Evolutionary conservation across 1,140 invertebrate species (phyloP).

Genomic region (Akabosia matsudoensis): DNA sequence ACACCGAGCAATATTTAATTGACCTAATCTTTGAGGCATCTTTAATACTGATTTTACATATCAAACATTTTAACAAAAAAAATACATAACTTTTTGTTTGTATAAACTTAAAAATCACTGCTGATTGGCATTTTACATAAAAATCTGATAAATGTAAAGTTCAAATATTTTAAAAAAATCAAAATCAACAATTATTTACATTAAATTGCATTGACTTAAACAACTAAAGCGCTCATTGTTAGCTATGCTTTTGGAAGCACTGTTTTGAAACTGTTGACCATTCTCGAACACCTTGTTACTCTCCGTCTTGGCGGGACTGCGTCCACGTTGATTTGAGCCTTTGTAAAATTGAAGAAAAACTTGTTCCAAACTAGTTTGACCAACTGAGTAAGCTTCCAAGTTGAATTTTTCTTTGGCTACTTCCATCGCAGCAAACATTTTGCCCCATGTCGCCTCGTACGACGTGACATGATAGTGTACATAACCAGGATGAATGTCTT

Average conservation of each 20-base stretch:
- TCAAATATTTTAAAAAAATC: neutral
- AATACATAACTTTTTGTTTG: too few species aligned
- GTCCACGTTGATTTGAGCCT: conserved; percentile 24
- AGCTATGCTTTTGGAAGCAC: neutral
- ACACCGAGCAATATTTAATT: too few species aligned
- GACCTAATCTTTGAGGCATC: too few species aligned
- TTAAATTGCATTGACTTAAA: neutral
- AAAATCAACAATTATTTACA: neutral
- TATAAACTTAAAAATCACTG: too few species aligned
- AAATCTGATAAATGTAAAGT: neutral
- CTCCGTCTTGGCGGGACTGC: neutral
- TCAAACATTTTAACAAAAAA: too few species aligned
- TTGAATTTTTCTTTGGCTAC: conserved; percentile 56
- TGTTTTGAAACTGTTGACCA: neutral
- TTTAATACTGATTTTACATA: too few species aligned
- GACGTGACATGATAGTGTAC: conserved; percentile 66
- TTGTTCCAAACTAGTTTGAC: conserved; percentile 79
- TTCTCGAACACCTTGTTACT: neutral
- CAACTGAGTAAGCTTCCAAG: conserved; percentile 78
- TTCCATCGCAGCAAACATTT: conserved; percentile 73
- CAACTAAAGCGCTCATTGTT: too few species aligned
- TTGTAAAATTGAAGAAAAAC: conserved; percentile 52
- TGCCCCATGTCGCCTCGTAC: conserved; percentile 62
- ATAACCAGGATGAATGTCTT: conserved; percentile 55
- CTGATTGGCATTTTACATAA: too few species aligned